These are phyloP conservation scores for Tiaroga cobitis DNA, from an alignment of 2,797 vertebrate species.

Conservation along the genomic window DNA sequence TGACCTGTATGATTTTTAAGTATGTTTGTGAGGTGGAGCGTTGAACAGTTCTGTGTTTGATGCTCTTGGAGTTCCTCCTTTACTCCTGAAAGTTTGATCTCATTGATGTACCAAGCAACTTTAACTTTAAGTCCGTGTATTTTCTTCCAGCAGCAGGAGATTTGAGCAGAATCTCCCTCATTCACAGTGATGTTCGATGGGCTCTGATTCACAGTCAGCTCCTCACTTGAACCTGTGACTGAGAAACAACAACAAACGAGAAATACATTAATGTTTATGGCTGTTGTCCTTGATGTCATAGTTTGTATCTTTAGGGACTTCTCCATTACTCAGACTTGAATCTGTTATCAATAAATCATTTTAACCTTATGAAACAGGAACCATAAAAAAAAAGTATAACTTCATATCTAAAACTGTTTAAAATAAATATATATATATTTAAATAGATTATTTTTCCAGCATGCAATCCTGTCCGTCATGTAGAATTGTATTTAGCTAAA, in stretches of 20 bases:
- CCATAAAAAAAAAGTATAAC: background rate
- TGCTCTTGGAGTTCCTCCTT: background rate
- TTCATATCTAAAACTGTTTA: background rate
- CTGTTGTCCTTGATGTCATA: background rate
- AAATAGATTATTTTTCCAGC: no score
- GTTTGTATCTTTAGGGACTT: background rate
- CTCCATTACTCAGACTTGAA: background rate
- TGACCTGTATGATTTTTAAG: background rate
- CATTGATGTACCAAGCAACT: background rate
- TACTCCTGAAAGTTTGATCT: background rate
- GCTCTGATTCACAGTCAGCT: background rate
- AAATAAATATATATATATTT: no score
- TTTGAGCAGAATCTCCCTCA: background rate
- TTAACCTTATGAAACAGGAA: background rate
- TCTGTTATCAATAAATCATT: background rate
- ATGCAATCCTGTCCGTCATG: no score
- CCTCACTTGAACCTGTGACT: background rate
- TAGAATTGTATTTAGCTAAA: no score
- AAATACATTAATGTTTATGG: background rate
- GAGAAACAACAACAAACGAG: background rate
- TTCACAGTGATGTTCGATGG: background rate
- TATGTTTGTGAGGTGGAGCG: background rate
- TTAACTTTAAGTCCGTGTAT: rapidly evolving
- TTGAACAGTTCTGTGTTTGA: background rate
- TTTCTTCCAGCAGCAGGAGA: constrained; percentile 3